Evolutionary conservation across 2,113 vertebrate genomes (phyloP).

Genomic region (Spea multiplicata): DNA sequence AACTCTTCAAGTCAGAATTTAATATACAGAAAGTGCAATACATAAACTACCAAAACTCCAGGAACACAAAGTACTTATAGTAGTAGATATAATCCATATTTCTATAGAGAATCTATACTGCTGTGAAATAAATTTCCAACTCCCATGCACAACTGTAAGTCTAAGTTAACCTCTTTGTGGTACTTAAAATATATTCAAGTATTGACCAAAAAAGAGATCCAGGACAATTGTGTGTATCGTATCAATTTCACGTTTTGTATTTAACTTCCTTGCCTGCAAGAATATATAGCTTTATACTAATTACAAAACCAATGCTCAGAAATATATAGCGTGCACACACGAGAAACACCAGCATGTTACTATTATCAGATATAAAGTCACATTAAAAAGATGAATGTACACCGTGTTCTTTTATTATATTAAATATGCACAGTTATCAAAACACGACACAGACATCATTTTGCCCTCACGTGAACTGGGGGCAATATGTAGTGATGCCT

Average conservation of each 20-base stretch:
- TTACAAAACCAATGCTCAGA: conserved; percentile 40
- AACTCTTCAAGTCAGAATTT: no score
- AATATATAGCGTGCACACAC: conserved; percentile 23
- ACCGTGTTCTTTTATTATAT: background rate
- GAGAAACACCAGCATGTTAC: conserved; percentile 4
- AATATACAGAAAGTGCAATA: no score
- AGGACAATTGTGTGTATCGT: conserved; percentile 10
- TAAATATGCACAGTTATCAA: no score
- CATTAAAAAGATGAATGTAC: conserved; percentile 5
- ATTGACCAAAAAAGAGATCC: conserved; percentile 23
- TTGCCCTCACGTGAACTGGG: no score
- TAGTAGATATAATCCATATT: background rate
- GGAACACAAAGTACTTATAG: no score
- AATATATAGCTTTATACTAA: conserved; percentile 40
- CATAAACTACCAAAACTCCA: no score
- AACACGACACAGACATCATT: no score
- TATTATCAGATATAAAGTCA: conserved; percentile 19
- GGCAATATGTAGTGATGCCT: no score
- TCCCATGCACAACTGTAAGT: conserved; percentile 1
- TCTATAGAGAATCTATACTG: background rate
- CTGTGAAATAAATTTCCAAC: background rate
- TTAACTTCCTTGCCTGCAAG: conserved; percentile 13
- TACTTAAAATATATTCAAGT: conserved; percentile 3
- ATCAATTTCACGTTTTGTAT: conserved; percentile 30
- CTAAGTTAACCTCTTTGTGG: conserved; percentile 8